These are phyloP conservation scores for Yponomeuta malinellus DNA, from an alignment of 2,888 invertebrate species.

Conservation along the genomic window DNA sequence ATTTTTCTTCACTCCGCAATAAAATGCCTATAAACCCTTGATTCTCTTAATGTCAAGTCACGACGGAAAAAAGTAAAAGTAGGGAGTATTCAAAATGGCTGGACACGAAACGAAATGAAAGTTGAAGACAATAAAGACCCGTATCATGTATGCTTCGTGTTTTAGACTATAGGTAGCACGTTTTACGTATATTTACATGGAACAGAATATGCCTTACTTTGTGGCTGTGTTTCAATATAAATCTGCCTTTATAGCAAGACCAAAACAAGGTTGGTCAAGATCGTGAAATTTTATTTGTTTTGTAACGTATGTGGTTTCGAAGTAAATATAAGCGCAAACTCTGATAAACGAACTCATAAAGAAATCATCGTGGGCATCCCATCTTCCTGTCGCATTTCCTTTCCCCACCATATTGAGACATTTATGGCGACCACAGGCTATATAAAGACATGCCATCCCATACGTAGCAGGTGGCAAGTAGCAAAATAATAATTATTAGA, in stretches of 20 bases:
- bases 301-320: not conserved
- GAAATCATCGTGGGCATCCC: not conserved
- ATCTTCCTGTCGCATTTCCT: constrained; percentile 16
- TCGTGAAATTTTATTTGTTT: constrained; percentile 23
- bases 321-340: not conserved
- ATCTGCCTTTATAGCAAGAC: too few relatives aligned
- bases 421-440: constrained; percentile 29
- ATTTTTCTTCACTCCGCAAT: not conserved
- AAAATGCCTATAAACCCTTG: constrained; percentile 16
- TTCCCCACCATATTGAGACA: not conserved
- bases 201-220: constrained; percentile 23
- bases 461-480: constrained; percentile 59
- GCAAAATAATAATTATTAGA: constrained; percentile 59
- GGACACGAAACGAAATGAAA: constrained; percentile 35
- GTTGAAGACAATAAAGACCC: constrained; percentile 27
- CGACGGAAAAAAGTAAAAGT: constrained; percentile 54
- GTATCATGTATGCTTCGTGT: not conserved
- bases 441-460: constrained; percentile 44
- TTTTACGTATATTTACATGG: not conserved
- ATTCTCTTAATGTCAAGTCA: constrained; percentile 38
- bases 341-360: not conserved
- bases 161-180: not conserved
- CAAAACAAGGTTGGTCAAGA: too few relatives aligned
- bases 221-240: too few relatives aligned
- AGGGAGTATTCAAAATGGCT: constrained; percentile 34